These are phyloP conservation scores for Gyrodactylus bullatarudis DNA, from an alignment of 1,140 invertebrate genomes.

Conservation along the genomic window DNA sequence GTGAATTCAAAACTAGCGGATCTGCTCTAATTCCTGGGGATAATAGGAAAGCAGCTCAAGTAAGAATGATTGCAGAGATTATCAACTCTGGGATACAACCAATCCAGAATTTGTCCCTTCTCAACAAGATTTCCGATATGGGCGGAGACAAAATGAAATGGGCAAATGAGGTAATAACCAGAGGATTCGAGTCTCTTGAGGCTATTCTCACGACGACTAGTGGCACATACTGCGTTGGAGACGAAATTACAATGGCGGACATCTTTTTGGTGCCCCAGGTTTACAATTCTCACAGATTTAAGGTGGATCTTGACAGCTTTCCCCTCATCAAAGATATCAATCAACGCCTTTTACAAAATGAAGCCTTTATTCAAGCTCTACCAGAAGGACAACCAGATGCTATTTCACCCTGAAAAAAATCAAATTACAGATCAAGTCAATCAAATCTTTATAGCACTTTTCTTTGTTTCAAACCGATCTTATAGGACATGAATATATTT, in stretches of 20 bases:
- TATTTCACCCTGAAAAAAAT: no score
- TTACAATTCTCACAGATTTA: conserved; percentile 56
- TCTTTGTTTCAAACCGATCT: no score
- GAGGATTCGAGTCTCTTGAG: conserved; percentile 55
- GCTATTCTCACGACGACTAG: conserved; percentile 40
- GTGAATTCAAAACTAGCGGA: conserved; percentile 44
- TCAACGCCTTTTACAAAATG: conserved; percentile 30
- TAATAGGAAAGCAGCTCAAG: conserved; percentile 15
- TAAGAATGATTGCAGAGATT: conserved; percentile 36
- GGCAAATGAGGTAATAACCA: conserved; percentile 59
- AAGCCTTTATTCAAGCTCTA: conserved; percentile 42
- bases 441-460: no score
- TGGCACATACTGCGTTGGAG: conserved; percentile 69
- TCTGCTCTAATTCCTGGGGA: conserved; percentile 34
- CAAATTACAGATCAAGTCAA: no score
- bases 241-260: conserved; percentile 64
- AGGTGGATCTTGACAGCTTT: conserved; percentile 51
- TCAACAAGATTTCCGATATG: conserved; percentile 12
- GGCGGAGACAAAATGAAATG: conserved; percentile 24
- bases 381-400: neutral
- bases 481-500: no score
- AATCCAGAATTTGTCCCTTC: conserved; percentile 52
- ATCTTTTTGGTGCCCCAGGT: conserved; percentile 73
- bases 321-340: conserved; percentile 54
- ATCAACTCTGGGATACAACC: conserved; percentile 74